A percentile compares a stretch with the other conserved stretches of the same genome.
Evolutionary conservation across 2,888 invertebrate species (phyloP).

Genomic region (Cryptus armator): DNA sequence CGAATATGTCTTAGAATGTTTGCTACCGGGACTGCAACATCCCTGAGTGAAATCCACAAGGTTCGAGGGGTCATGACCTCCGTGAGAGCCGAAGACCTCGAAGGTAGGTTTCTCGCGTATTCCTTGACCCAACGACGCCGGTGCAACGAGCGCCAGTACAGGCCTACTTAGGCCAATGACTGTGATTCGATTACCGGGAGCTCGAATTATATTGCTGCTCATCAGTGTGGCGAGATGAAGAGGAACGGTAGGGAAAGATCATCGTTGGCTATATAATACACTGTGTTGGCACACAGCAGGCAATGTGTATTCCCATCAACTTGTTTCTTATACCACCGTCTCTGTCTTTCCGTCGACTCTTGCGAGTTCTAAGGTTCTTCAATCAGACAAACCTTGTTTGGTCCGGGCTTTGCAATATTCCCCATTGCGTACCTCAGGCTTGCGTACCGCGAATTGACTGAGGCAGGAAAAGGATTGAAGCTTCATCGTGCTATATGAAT

Average conservation of each 20-base stretch:
- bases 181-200: conserved; percentile 77
- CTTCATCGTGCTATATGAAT: conserved; percentile 21
- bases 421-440: conserved; percentile 32
- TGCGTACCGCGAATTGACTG: conserved; percentile 9
- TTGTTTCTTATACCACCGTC: conserved; percentile 55
- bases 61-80: conserved; percentile 43
- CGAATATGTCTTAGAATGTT: conserved; percentile 11
- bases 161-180: conserved; percentile 71
- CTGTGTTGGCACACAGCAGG: conserved; percentile 50
- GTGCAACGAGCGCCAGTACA: conserved; percentile 44
- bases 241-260: conserved; percentile 69
- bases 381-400: conserved; percentile 67
- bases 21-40: conserved; percentile 39
- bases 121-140: conserved; percentile 43
- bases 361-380: conserved; percentile 59
- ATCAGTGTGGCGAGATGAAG: conserved; percentile 68
- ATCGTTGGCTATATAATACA: background rate
- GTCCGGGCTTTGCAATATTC: conserved; percentile 65
- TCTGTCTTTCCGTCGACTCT: conserved; percentile 31
- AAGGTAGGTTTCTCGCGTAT: conserved; percentile 28
- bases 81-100: conserved; percentile 55
- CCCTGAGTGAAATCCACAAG: conserved; percentile 43
- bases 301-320: conserved; percentile 56
- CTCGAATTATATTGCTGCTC: conserved; percentile 75
- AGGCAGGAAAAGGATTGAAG: conserved; percentile 38